Evolutionary conservation across 2,113 vertebrate genomes (phyloP).

Genomic region (Bungarus multicinctus): DNA sequence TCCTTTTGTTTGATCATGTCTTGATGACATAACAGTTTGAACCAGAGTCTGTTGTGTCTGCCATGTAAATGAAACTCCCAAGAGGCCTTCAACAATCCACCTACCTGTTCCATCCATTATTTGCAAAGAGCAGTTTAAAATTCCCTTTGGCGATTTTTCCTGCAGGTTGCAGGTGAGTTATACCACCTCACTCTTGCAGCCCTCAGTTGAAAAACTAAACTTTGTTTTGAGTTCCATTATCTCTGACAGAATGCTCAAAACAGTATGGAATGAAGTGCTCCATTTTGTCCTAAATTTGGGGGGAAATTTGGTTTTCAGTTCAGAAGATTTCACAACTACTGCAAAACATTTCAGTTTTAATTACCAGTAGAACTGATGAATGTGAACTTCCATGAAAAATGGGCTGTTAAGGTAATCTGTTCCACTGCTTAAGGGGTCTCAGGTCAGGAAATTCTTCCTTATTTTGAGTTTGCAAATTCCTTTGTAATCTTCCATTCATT

Average conservation of each 20-base stretch:
- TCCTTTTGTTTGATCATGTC: background rate
- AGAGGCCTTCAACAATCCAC: background rate
- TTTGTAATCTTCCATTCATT: background rate
- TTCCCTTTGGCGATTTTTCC: background rate
- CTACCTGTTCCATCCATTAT: background rate
- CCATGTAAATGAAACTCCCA: background rate
- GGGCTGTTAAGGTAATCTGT: background rate
- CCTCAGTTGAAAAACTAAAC: background rate
- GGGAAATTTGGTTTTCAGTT: background rate
- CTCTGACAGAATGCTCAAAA: background rate
- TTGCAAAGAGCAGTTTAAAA: background rate
- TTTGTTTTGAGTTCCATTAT: background rate
- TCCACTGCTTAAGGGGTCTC: background rate
- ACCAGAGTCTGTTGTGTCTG: background rate
- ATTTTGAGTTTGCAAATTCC: background rate
- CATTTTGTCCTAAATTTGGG: background rate
- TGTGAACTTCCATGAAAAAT: background rate
- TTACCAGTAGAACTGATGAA: background rate
- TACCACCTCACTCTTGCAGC: background rate
- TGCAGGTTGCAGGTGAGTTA: background rate
- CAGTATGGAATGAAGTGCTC: background rate
- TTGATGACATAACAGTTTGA: background rate
- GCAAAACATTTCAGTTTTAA: background rate
- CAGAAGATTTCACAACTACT: background rate
- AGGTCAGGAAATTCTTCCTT: background rate